Conservation (phyloP, 92 coral and sea anemone genomes). For the Heteractis magnifica region DNA sequence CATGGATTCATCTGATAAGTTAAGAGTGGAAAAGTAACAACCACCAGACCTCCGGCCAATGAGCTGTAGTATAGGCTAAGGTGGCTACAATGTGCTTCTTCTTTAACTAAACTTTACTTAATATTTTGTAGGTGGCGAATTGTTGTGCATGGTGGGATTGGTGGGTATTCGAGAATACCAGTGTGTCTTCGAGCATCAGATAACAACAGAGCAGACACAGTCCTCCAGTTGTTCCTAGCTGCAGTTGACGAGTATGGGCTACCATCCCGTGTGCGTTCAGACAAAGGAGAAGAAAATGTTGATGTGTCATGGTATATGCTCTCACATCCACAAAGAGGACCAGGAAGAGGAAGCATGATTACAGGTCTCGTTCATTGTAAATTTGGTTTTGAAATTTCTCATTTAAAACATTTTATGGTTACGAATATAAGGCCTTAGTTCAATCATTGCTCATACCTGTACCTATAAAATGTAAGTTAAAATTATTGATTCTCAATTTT, state of each 20-base stretch:
- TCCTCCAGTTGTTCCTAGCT: conserved; percentile 20
- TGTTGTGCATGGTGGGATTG: conserved; percentile 49
- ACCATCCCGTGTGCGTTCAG: conserved; percentile 53
- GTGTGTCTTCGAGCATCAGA: conserved; percentile 42
- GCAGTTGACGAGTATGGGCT: conserved; percentile 46
- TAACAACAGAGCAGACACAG: conserved; percentile 42
- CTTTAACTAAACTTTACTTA: neutral
- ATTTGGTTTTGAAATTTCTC: neutral
- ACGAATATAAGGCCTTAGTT: too few relatives aligned
- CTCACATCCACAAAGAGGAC: conserved; percentile 33
- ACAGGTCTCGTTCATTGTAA: conserved; percentile 20
- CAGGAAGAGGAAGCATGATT: neutral
- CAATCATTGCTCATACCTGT: too few relatives aligned
- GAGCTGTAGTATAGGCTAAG: too few relatives aligned
- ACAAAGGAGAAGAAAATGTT: conserved; percentile 52
- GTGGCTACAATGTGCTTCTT: too few relatives aligned
- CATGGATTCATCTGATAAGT: too few relatives aligned
- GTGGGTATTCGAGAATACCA: conserved; percentile 51
- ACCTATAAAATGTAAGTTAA: neutral
- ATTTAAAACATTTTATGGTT: too few relatives aligned
- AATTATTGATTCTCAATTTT: neutral
- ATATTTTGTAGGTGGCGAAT: conserved; percentile 35
- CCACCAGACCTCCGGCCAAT: too few relatives aligned
- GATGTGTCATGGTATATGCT: conserved; percentile 55
- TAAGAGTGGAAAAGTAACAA: too few relatives aligned